Evolutionary conservation across 2,113 vertebrate species (phyloP).

Genomic region (Podiceps cristatus): DNA sequence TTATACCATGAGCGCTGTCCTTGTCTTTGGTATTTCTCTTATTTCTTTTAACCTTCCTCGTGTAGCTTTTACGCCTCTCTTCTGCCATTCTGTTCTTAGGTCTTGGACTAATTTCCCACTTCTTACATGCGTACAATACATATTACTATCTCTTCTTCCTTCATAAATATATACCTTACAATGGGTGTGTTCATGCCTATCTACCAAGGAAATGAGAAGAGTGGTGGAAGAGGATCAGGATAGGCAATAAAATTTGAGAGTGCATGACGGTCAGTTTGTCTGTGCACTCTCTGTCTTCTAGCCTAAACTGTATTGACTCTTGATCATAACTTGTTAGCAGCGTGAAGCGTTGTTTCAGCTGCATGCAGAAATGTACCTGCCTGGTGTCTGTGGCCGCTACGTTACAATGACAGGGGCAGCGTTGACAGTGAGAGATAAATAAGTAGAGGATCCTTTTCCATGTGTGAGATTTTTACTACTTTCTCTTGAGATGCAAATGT

Average conservation of each 20-base stretch:
- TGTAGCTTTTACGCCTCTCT: background rate
- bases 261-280: background rate
- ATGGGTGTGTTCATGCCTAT: background rate
- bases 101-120: background rate
- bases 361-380: background rate
- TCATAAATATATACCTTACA: background rate
- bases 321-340: background rate
- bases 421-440: background rate
- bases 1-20: background rate
- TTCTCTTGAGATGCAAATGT: background rate
- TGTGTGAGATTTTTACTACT: background rate
- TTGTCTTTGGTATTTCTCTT: background rate
- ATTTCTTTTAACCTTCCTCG: background rate
- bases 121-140: background rate
- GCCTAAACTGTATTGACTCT: background rate
- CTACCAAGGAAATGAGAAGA: background rate
- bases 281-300: background rate
- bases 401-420: background rate
- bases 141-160: background rate
- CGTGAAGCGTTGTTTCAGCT: background rate
- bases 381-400: background rate
- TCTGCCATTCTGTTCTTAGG: background rate
- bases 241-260: background rate
- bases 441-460: background rate
- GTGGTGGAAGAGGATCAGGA: background rate